Base-by-base conservation (phyloP, 2,888 invertebrate species). In the Callimorpha dominula region DNA sequence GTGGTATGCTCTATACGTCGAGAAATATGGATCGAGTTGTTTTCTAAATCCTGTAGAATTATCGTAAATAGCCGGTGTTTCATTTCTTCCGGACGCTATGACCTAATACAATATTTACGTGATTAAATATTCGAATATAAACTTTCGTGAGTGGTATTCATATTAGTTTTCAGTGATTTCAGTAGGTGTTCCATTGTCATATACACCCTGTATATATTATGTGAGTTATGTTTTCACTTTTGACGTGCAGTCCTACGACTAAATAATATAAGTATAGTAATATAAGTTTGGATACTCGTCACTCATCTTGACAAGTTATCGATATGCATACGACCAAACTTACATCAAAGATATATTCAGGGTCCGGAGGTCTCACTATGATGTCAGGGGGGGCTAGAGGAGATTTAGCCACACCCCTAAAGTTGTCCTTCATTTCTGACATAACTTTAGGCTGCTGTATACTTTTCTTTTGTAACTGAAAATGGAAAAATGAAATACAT, bases 401-500 rank as follows among this genome's bases (percentile, higher is more conserved):
- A 0, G 93, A 81, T 68, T 79, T 90, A 0, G 67, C 17, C 1
- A 91, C 17, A 0, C 95, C 95, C 76, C 94, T 87, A 75, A 81
- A 95, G 60, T 85, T 92, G 68, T 94, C 94, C 76, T 93, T 95
- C 94, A 92, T 95, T 82, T 95, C 95, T 0, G 95, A 95, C 72
- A 94, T 68, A 73, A 91, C 83, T 8, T 60, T 75, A 0, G 94
- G 93, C 68, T 94, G 91, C 0, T 77, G 83, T 49, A 94, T 92
- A 66, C 73, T 87, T 72, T 91, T 87, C 3, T 86, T 81, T 92
- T 92, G 92, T 40, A 95, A 76, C 95, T 95, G 86, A 72, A 91
- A 90, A 71, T 67, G 20, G 52, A 42, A 72, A 91, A 90, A 71
- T 67, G 20, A 62, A 42, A 54, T 65, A 73, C 11, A 52, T 63